A percentile compares a stretch with the other conserved stretches of the same genome.
Conservation (phyloP, 2,888 invertebrate species). For the Cryptosula pallasiana region DNA sequence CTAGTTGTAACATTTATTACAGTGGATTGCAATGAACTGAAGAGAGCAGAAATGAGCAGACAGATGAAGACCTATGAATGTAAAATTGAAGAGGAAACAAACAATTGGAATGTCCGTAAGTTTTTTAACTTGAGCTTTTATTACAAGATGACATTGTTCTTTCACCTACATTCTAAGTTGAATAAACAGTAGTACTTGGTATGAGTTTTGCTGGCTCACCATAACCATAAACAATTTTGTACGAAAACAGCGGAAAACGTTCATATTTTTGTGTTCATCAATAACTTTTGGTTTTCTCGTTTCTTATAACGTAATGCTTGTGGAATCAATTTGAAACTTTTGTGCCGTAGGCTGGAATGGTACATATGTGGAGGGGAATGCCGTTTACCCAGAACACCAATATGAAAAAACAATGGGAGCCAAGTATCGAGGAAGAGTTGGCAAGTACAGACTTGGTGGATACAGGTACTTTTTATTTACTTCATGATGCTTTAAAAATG, state of each 20-base stretch:
- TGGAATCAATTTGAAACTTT: too few relatives aligned
- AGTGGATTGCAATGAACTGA: background rate
- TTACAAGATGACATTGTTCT: too few relatives aligned
- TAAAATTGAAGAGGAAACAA: background rate
- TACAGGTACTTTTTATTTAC: background rate
- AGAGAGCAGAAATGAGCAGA: background rate
- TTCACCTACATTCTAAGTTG: too few relatives aligned
- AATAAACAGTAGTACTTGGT: too few relatives aligned
- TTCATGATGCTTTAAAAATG: too few relatives aligned
- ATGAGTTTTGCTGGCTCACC: too few relatives aligned
- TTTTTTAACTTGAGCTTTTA: too few relatives aligned
- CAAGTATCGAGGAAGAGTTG: background rate
- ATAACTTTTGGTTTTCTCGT: too few relatives aligned
- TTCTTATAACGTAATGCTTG: too few relatives aligned
- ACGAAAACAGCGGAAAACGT: too few relatives aligned
- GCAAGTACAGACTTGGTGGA: background rate
- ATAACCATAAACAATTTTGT: too few relatives aligned
- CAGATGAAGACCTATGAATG: background rate
- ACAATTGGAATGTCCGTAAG: constrained; percentile 7
- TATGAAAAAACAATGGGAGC: background rate
- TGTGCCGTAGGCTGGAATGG: background rate
- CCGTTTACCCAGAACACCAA: background rate
- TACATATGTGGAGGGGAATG: background rate
- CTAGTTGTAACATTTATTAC: background rate
- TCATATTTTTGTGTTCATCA: too few relatives aligned